Evolutionary conservation across 1,140 invertebrate species (phyloP), one percentile per base, ranked within the genome.

Genomic region (Mamestra configurata): DNA sequence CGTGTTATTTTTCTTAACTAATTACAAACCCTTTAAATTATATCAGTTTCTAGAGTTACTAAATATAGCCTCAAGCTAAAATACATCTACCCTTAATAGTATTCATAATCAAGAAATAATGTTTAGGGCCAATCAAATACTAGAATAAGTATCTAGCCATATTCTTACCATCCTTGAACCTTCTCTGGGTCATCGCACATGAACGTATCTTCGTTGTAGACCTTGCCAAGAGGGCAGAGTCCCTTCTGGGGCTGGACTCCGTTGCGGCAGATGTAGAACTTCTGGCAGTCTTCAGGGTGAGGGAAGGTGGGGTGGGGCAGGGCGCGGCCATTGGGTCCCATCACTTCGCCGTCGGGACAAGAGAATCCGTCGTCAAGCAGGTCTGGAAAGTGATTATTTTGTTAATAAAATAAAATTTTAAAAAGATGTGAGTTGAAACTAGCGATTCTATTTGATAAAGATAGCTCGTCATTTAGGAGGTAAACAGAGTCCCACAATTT

Each of bases 231-330:
- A 4, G 97, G 96, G 89, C 98, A 98, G 82, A 97, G 97, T 7
- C 97, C 97, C 81, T 97, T 96, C 88, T 98, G 97, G 0, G 98
- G 97, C 78, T 96, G 96, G 1, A 97, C 96, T 3, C 97, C 97
- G 84, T 98, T 97, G 53, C 97, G 95, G 92, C 98, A 98, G 79
- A 98, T 98, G 94, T 98, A 98, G 93, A 98, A 98, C 87, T 97
- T 98, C 82, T 97, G 96, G 88, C 98, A 98, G 89, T 98, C 98
- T 43, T 97, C 97, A 0, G 97, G 97, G 92, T 98, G 97, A 4
- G 97, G 96, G 94, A 97, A 98, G 0, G 97, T 97, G 0, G 97
- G 97, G 91, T 98, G 97, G 0, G 97, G 97, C 0, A 97, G 92
- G 10, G 96, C 95, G 71, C 97, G 95, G 15, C 97, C 97, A 76